These are phyloP conservation scores for Rhagologus leucostigma DNA, from an alignment of 2,113 vertebrate genomes.

Conservation along the genomic window DNA sequence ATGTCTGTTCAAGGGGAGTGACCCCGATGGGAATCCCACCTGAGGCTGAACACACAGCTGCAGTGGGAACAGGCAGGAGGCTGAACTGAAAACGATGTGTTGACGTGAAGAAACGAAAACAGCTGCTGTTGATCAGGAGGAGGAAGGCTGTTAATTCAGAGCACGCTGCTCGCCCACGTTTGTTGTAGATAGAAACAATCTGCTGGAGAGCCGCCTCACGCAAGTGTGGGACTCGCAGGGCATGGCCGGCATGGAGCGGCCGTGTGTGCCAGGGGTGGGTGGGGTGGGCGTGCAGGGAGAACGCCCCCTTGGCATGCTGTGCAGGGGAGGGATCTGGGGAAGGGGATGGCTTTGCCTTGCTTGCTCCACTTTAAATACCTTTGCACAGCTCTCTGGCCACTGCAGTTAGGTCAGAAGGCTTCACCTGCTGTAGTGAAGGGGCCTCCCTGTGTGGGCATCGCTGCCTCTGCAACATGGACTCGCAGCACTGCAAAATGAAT, in stretches of 20 bases:
- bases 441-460: rapidly evolving
- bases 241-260: rapidly evolving
- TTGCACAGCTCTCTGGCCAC: neutral
- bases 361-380: slow-evolving; percentile 52
- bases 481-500: slow-evolving; percentile 30
- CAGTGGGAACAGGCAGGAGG: rapidly evolving
- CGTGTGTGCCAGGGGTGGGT: neutral
- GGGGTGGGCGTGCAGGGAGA: slow-evolving; percentile 3
- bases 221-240: rapidly evolving
- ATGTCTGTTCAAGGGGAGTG: neutral
- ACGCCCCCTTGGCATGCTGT: slow-evolving; percentile 15
- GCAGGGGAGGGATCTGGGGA: neutral
- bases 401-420: neutral
- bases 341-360: neutral
- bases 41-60: neutral
- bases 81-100: rapidly evolving
- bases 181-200: neutral
- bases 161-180: rapidly evolving
- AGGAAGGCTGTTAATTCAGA: neutral
- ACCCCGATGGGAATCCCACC: neutral
- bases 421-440: neutral
- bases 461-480: neutral
- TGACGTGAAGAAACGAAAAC: neutral
- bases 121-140: neutral
- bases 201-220: rapidly evolving